phyloP scores from a whole-genome alignment of 2,113 vertebrate genomes.

The Ivindomyrus marchei region DNA sequence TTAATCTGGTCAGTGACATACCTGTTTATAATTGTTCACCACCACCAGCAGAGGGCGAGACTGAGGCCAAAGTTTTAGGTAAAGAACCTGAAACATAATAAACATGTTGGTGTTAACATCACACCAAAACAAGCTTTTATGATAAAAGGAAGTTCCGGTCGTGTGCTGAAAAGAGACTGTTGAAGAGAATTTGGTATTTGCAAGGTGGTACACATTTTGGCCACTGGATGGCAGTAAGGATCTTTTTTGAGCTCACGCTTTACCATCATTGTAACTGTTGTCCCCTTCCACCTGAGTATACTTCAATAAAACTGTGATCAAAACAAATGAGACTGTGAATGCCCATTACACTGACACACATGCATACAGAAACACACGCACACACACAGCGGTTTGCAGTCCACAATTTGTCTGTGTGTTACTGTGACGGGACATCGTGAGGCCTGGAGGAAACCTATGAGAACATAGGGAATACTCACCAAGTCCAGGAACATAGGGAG shows the following conservation, averaged over 20 bases:
- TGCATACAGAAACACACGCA: neutral
- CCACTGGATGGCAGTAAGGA: neutral
- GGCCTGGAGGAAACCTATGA: neutral
- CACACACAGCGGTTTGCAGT: neutral
- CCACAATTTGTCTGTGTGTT: neutral
- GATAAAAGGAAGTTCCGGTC: neutral
- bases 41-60: neutral
- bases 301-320: neutral
- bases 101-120: neutral
- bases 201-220: neutral
- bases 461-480: neutral
- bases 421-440: neutral
- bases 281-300: neutral
- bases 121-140: neutral
- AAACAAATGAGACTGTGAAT: neutral
- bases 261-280: neutral
- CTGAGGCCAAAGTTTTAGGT: neutral
- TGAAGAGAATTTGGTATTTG: neutral
- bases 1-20: neutral
- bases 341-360: neutral
- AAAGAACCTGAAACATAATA: neutral
- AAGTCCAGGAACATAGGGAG: neutral
- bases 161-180: neutral
- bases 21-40: neutral
- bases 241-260: neutral